A percentile compares a stretch with the other conserved stretches of the same genome.
Conservation (phyloP, 2,888 invertebrate species). For the Plebejus argus region DNA sequence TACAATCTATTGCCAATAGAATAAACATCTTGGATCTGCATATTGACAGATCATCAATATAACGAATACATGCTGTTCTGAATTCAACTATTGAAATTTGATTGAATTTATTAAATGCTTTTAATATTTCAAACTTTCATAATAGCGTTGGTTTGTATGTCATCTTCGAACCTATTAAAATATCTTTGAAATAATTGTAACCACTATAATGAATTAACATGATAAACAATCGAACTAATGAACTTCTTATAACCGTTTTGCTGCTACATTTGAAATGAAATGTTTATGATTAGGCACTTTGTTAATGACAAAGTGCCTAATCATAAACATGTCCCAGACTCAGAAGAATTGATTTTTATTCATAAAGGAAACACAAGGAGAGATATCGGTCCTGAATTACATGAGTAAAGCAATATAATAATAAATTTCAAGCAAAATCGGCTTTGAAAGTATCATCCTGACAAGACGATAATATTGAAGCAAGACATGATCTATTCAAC, state of each 20-base stretch:
- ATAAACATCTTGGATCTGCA: conserved; percentile 28
- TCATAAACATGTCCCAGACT: not conserved
- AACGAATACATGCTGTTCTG: not conserved
- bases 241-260: no score
- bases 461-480: not conserved
- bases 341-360: not conserved
- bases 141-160: not conserved
- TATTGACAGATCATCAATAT: conserved; percentile 22
- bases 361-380: not conserved
- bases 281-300: no score
- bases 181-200: not conserved
- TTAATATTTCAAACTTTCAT: not conserved
- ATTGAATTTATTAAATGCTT: conserved; percentile 8
- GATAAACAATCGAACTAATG: not conserved
- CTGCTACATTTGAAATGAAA: no score
- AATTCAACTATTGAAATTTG: conserved; percentile 24
- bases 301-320: no score
- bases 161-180: not conserved
- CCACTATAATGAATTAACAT: not conserved
- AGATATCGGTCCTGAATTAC: not conserved
- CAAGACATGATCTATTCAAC: not conserved
- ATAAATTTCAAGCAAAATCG: not conserved
- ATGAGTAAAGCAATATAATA: not conserved
- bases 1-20: conserved; percentile 18
- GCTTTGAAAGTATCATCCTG: not conserved